A percentile compares a stretch with the other conserved stretches of the same genome.
Evolutionary conservation across 2,888 invertebrate species (phyloP).

Genomic region (Chaetoderma sp.): DNA sequence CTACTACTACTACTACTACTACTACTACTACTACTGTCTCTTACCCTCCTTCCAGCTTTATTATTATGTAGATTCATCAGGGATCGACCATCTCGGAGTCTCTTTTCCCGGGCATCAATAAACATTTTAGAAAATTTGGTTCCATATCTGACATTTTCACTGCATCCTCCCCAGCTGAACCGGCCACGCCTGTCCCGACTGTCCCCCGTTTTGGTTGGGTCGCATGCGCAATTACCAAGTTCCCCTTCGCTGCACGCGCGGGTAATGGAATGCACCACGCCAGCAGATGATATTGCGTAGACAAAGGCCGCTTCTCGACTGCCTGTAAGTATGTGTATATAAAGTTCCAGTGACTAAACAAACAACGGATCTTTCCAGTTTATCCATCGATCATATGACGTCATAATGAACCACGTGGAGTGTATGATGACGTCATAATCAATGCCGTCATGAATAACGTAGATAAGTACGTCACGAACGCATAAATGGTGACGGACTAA

Average conservation of each 20-base stretch:
- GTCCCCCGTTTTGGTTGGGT: slow-evolving; percentile 59
- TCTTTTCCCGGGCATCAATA: slow-evolving; percentile 87
- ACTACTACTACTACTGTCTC: too few relatives aligned
- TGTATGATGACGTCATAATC: too few relatives aligned
- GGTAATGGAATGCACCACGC: slow-evolving; percentile 89
- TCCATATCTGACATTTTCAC: slow-evolving; percentile 66
- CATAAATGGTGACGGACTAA: too few relatives aligned
- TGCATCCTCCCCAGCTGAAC: slow-evolving; percentile 88
- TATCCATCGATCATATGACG: too few relatives aligned
- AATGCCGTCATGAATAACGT: too few relatives aligned
- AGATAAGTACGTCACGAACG: too few relatives aligned
- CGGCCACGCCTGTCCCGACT: slow-evolving; percentile 51
- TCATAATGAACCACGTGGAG: too few relatives aligned
- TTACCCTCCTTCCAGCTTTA: slow-evolving; percentile 94
- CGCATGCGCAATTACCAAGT: slow-evolving; percentile 88
- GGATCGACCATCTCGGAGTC: slow-evolving; percentile 76
- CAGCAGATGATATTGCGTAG: slow-evolving; percentile 74
- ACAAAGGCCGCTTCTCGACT: slow-evolving; percentile 74
- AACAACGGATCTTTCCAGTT: neutral
- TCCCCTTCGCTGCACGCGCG: slow-evolving; percentile 92
- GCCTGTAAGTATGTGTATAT: too few relatives aligned
- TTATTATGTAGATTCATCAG: slow-evolving; percentile 98
- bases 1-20: too few relatives aligned
- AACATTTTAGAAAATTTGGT: slow-evolving; percentile 91
- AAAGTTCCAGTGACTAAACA: slow-evolving; percentile 4